Evolutionary conservation across 2,888 invertebrate genomes (phyloP).

Genomic region (Drosophila nr. perissopoda): DNA sequence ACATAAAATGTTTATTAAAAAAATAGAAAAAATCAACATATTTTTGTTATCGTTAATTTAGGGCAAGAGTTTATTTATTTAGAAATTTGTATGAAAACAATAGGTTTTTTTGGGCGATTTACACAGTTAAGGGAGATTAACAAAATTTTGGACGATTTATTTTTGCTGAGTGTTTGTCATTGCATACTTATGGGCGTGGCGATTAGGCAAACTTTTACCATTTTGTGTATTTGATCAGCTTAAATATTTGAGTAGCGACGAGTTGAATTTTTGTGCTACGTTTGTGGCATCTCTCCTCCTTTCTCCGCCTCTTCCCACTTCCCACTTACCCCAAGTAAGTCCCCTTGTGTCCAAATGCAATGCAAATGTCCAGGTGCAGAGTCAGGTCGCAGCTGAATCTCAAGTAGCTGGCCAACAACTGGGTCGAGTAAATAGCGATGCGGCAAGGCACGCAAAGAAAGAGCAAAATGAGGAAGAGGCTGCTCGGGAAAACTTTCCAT

Average conservation of each 20-base stretch:
- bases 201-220: constrained; percentile 62
- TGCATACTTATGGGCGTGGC: constrained; percentile 53
- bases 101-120: neutral
- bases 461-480: constrained; percentile 31
- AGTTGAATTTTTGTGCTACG: constrained; percentile 34
- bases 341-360: constrained; percentile 75
- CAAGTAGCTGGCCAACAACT: constrained; percentile 65
- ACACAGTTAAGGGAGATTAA: too few species aligned
- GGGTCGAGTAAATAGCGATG: constrained; percentile 34
- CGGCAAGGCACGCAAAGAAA: constrained; percentile 12
- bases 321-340: too few species aligned
- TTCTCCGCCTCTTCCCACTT: constrained; percentile 5
- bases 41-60: neutral
- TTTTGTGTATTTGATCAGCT: constrained; percentile 58
- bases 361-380: constrained; percentile 59
- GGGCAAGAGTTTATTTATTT: neutral
- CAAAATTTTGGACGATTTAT: neutral
- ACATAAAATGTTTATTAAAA: neutral
- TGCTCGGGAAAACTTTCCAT: constrained; percentile 38
- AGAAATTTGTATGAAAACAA: too few species aligned
- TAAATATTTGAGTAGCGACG: constrained; percentile 64
- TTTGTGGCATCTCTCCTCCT: neutral
- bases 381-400: constrained; percentile 63
- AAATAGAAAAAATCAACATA: neutral
- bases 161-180: neutral